Base-by-base conservation (phyloP, 2,797 vertebrate genomes). In the Menidia menidia region DNA sequence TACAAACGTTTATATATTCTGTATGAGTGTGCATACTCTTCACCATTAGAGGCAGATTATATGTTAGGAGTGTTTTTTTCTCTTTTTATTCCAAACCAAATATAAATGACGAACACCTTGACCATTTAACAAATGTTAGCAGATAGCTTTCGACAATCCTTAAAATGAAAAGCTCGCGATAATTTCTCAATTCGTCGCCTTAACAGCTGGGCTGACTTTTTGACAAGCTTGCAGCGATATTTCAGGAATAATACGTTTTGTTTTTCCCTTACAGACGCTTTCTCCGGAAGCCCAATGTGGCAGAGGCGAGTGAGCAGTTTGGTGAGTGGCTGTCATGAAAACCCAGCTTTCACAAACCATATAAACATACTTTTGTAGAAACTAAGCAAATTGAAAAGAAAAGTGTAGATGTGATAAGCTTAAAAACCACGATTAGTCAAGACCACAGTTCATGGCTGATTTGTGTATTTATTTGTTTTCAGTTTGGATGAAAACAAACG, bases 281-380 rank as follows among this genome's bases (percentile, higher is more conserved):
- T 84, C 93, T 96, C 4, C 92, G 95, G n/a, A 96, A 96, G 71
- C 95, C 95, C 1, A 96, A 96, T 85, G 95, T 96, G 2, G 94
- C 95, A 0, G 95, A 96, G 87, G 95, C 95, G 19, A 96, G 95
- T 78, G 95, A 96, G 59, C 95, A 96, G 78, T 96, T 96, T 81
- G 95, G 95, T 96, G 71, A 94, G 92, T 83, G n/a, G n/a, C 15
- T 19, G 9, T 19, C 9, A 18, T 47, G 45, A 47, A 2, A 10
- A 1, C n/a, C 0, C 9, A 18, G 18, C 47, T 9, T 19, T 3
- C 19, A 2, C 35, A 7, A 39, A 39, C 25, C 25, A 25, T 1
- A 25, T 25, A 25, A 25, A 25, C 25, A 25, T 25, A 2, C 1
- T 25, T 25, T 1, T 25, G 2, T 25, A 25, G 35, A 39, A 39